Conservation (phyloP, 2,797 vertebrate species). For the Scolopax bukidnonensis region DNA sequence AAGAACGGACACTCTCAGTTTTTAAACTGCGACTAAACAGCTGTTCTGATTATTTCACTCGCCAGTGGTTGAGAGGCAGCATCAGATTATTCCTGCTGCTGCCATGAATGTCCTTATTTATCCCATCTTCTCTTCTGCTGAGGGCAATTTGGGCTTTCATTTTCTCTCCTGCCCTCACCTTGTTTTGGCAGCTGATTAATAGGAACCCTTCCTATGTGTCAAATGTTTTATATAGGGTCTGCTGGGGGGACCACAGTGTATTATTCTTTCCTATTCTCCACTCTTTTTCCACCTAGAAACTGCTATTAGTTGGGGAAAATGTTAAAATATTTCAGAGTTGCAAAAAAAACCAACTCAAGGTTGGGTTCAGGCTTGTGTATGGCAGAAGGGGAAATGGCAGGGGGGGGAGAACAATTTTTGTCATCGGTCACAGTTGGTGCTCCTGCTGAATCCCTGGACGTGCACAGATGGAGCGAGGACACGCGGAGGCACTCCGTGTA, state of each 20-base stretch:
- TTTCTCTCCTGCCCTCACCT: neutral
- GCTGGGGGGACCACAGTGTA: too few relatives aligned
- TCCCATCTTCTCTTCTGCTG: neutral
- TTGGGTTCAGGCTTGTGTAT: neutral
- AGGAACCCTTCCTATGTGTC: neutral
- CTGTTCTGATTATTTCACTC: constrained; percentile 17
- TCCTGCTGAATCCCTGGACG: neutral
- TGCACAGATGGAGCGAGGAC: neutral
- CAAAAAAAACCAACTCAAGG: neutral
- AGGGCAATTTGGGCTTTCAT: neutral
- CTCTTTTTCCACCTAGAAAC: neutral
- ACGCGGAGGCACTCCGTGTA: neutral
- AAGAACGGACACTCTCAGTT: neutral
- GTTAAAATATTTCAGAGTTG: neutral
- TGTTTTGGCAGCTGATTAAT: neutral
- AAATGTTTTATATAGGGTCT: neutral
- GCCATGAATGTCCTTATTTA: neutral
- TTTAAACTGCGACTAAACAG: neutral
- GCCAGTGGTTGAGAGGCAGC: neutral
- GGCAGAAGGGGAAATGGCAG: neutral
- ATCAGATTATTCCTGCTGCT: neutral
- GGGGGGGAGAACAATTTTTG: neutral
- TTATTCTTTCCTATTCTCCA: neutral
- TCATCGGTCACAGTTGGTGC: neutral
- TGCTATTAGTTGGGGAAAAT: neutral